Conservation (phyloP, 2,797 vertebrate species). For the Cygnus olor region DNA sequence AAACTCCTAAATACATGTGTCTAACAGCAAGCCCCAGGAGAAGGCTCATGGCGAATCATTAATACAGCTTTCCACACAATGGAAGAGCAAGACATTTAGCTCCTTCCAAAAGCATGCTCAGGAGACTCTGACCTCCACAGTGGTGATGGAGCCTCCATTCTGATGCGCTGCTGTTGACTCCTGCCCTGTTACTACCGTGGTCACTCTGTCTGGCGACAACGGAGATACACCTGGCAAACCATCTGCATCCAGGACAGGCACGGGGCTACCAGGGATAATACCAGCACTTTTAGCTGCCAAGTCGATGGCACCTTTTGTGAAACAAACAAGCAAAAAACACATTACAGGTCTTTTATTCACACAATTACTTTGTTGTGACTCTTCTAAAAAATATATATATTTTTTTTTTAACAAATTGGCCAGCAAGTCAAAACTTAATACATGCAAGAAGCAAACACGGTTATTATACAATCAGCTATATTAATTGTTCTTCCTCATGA, state of each 20-base stretch:
- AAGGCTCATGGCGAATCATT: neutral
- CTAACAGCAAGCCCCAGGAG: neutral
- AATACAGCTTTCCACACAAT: neutral
- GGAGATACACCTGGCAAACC: constrained; percentile 75
- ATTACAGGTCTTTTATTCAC: neutral
- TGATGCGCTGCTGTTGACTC: constrained; percentile 70
- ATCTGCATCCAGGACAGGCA: constrained; percentile 81
- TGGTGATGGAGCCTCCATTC: constrained; percentile 60
- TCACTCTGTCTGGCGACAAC: constrained; percentile 69
- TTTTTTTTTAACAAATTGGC: neutral
- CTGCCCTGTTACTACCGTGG: constrained; percentile 48
- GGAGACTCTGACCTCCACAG: constrained; percentile 81
- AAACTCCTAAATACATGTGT: neutral
- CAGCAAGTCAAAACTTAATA: neutral
- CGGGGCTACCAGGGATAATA: constrained; percentile 91
- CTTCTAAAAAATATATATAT: neutral
- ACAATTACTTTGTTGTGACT: neutral
- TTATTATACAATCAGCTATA: neutral
- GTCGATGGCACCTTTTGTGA: constrained; percentile 90
- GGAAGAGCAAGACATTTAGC: neutral
- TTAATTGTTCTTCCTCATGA: neutral
- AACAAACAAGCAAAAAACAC: neutral
- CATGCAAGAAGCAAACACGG: neutral
- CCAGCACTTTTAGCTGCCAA: constrained; percentile 96
- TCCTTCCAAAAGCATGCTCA: neutral